Percentiles rank a stretch among this genome's conserved stretches.
Evolutionary conservation across 2,113 vertebrate species (phyloP).

Genomic region (Mormoops blainvillei): DNA sequence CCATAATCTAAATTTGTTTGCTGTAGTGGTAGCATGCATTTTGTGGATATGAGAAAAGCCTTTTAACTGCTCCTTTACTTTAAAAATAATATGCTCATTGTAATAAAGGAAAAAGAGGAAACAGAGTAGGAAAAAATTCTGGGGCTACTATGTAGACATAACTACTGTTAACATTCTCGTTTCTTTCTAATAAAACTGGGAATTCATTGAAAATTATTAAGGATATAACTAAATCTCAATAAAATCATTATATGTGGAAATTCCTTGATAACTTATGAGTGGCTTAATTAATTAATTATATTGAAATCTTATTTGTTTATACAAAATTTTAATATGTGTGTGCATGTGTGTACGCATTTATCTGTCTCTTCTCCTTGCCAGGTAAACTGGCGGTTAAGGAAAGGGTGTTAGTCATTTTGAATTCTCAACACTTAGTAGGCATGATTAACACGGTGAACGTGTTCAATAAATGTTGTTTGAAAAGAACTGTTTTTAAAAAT

Average conservation of each 20-base stretch:
- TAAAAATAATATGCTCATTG: not conserved
- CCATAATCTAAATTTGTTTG: not conserved
- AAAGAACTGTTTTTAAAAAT: not conserved
- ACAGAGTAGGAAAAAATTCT: not conserved
- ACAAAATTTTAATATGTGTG: not conserved
- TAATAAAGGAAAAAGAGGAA: not conserved
- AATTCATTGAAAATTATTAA: not conserved
- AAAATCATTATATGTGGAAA: not conserved
- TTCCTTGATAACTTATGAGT: not conserved
- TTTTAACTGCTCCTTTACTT: not conserved
- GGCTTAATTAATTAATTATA: conserved; percentile 15
- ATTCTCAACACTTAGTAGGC: not conserved
- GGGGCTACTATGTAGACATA: not conserved
- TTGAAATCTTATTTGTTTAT: not conserved
- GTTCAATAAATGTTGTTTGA: not conserved
- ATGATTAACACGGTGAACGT: not conserved
- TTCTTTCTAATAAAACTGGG: not conserved
- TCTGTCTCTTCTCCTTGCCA: not conserved
- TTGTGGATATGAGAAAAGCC: not conserved
- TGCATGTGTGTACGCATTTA: not conserved
- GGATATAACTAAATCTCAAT: not conserved
- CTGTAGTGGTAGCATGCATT: not conserved
- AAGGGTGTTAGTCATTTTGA: not conserved
- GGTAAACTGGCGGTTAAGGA: not conserved
- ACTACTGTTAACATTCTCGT: not conserved